Conservation (phyloP, 2,888 invertebrate genomes). For the Euplagia quadripunctaria region DNA sequence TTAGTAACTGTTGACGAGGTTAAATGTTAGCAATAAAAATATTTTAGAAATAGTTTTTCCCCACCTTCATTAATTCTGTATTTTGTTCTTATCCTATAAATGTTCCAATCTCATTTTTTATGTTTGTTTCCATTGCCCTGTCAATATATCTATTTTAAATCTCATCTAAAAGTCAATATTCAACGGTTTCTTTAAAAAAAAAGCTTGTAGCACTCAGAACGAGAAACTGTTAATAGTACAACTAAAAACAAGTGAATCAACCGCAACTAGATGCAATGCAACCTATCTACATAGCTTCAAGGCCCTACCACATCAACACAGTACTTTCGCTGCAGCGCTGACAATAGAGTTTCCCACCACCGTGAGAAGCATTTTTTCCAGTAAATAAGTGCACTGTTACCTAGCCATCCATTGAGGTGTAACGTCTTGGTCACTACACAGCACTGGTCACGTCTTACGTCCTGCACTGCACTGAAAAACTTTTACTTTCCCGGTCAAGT, state of each 20-base stretch:
- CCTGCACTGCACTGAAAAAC: conserved; percentile 61
- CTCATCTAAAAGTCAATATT: neutral
- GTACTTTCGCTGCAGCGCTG: conserved; percentile 49
- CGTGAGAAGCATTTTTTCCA: conserved; percentile 53
- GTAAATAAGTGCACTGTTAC: conserved; percentile 57
- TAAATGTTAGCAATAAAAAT: no score
- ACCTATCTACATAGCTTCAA: conserved; percentile 45
- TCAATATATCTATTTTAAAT: neutral
- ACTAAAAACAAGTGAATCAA: conserved; percentile 4
- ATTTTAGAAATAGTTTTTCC: no score
- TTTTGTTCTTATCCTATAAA: neutral
- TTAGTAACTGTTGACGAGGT: no score
- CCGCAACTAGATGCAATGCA: conserved; percentile 34
- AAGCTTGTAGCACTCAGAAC: neutral
- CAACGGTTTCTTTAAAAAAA: neutral
- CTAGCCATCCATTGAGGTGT: conserved; percentile 79
- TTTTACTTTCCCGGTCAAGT: conserved; percentile 66
- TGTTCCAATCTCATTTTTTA: neutral
- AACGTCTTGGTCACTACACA: conserved; percentile 63
- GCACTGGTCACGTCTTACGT: conserved; percentile 54
- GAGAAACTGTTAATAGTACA: neutral
- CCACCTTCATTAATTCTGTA: neutral
- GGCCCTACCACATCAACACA: conserved; percentile 49
- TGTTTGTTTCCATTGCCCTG: neutral
- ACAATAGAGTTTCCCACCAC: conserved; percentile 54